These are phyloP conservation scores for Sipha flava DNA, from an alignment of 1,140 invertebrate genomes.

Conservation along the genomic window DNA sequence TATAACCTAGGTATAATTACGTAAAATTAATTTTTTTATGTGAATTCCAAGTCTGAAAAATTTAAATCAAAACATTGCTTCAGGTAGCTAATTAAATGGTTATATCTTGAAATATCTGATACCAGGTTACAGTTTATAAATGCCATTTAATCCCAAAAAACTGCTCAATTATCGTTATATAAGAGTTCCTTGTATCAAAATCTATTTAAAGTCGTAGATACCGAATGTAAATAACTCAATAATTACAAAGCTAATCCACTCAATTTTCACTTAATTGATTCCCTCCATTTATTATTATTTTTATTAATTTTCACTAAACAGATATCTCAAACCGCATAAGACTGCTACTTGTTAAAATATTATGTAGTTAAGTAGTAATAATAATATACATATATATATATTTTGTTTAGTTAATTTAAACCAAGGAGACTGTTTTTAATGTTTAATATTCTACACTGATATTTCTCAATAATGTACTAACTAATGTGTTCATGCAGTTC, in stretches of 20 bases:
- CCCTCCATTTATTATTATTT: conserved; percentile 28
- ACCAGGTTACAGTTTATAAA: not conserved
- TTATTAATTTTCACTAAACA: conserved; percentile 25
- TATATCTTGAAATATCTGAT: not conserved
- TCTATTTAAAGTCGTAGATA: not conserved
- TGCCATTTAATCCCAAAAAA: not conserved
- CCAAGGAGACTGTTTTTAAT: conserved; percentile 26
- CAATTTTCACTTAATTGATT: conserved; percentile 23
- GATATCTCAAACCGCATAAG: conserved; percentile 31
- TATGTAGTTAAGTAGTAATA: conserved; percentile 32
- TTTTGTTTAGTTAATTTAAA: conserved; percentile 30
- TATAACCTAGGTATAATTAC: conserved; percentile 13
- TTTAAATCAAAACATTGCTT: conserved; percentile 22
- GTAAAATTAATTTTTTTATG: not conserved
- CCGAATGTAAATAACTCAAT: conserved; percentile 24
- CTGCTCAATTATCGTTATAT: conserved; percentile 31
- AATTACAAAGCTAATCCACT: conserved; percentile 7
- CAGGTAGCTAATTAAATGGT: conserved; percentile 18
- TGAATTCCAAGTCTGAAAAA: conserved; percentile 23
- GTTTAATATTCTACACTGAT: conserved; percentile 20
- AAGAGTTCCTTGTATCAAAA: conserved; percentile 27
- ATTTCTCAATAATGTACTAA: conserved; percentile 20
- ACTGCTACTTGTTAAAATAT: conserved; percentile 33
- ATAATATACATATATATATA: conserved; percentile 4
- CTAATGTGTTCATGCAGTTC: conserved; percentile 32